Percentiles rank a stretch among this genome's conserved stretches.
These are phyloP conservation scores for Panopea generosa DNA, from an alignment of 2,888 invertebrate genomes.

Conservation along the genomic window DNA sequence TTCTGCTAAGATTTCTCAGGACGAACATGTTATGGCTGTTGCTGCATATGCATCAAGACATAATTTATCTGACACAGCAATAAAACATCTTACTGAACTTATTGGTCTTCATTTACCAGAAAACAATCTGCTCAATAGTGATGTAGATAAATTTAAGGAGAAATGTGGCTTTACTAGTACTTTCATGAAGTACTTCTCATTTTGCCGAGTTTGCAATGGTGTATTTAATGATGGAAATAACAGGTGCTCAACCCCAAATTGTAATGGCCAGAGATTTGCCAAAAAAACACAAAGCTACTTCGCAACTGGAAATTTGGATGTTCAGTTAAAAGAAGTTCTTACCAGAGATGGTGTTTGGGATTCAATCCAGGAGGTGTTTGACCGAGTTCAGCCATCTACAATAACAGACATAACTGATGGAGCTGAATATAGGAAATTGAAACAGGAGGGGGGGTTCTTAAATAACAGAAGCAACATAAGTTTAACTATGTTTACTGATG, in stretches of 20 bases:
- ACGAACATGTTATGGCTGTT: constrained; percentile 24
- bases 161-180: constrained; percentile 31
- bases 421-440: constrained; percentile 27
- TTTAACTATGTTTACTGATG: constrained; percentile 27
- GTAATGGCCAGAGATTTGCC: constrained; percentile 13
- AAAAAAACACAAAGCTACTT: constrained; percentile 11
- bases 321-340: constrained; percentile 31
- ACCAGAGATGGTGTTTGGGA: constrained; percentile 30
- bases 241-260: constrained; percentile 29
- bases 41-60: constrained; percentile 28
- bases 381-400: background rate
- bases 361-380: constrained; percentile 7
- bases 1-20: background rate
- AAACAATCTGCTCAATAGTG: constrained; percentile 22
- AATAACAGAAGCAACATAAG: constrained; percentile 19
- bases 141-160: constrained; percentile 7
- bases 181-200: constrained; percentile 17
- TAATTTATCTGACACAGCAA: constrained; percentile 35
- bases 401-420: constrained; percentile 39
- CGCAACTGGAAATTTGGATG: constrained; percentile 14
- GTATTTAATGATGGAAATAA: constrained; percentile 7
- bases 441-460: constrained; percentile 15
- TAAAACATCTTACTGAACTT: constrained; percentile 19
- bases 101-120: constrained; percentile 29
- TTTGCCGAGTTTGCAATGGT: constrained; percentile 30